phyloP scores from a whole-genome alignment of 2,888 invertebrate genomes.

The Leptopilina myrica region DNA sequence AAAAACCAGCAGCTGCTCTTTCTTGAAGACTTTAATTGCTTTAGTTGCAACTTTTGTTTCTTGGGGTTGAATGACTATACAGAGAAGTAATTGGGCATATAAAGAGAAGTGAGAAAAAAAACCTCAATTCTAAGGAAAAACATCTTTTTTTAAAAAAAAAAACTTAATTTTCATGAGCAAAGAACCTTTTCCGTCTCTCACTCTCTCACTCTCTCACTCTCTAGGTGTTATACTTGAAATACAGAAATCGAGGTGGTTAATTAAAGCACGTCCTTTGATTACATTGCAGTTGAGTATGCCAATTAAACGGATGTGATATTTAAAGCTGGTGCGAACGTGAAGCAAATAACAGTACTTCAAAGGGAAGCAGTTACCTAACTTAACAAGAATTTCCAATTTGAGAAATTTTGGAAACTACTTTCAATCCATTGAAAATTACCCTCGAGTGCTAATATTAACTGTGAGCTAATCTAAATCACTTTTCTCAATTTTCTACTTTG shows the following conservation, averaged over 20 bases:
- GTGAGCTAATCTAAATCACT: background rate
- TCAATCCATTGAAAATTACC: background rate
- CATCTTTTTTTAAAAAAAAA: background rate
- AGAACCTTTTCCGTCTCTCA: background rate
- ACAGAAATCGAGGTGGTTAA: slow-evolving; percentile 31
- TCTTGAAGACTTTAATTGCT: slow-evolving; percentile 27
- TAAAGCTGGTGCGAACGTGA: slow-evolving; percentile 12
- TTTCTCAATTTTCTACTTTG: too few species aligned
- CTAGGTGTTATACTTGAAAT: slow-evolving; percentile 1
- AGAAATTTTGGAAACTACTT: background rate
- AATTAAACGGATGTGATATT: slow-evolving; percentile 40
- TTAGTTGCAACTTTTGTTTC: slow-evolving; percentile 31
- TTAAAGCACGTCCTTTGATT: slow-evolving; percentile 39
- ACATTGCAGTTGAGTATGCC: slow-evolving; percentile 37
- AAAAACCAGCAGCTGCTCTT: slow-evolving; percentile 22
- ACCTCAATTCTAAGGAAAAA: background rate
- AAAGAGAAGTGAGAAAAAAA: background rate
- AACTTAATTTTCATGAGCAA: slow-evolving; percentile 26
- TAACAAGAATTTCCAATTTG: slow-evolving; percentile 23
- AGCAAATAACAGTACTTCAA: slow-evolving; percentile 31
- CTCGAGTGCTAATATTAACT: background rate
- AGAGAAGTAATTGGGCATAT: background rate
- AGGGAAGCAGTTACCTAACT: slow-evolving; percentile 30
- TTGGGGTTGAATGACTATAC: background rate
- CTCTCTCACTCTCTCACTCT: background rate